A percentile compares a stretch with the other conserved stretches of the same genome.
These are phyloP conservation scores for Petrolisthes cinctipes DNA, from an alignment of 2,888 invertebrate species.

Conservation along the genomic window DNA sequence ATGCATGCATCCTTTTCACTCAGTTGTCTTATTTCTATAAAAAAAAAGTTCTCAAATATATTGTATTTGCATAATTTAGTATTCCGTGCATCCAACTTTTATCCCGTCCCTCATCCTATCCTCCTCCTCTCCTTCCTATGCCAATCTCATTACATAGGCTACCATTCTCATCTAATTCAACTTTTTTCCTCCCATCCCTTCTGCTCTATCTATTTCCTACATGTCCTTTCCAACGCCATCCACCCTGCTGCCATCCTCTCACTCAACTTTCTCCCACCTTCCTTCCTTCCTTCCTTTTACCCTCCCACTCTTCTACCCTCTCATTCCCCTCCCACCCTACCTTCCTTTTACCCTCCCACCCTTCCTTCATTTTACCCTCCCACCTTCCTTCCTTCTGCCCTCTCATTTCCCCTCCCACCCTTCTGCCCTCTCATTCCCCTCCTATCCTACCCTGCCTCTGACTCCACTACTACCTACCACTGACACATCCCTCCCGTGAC, in stretches of 20 bases:
- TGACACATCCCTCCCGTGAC: no score
- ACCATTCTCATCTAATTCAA: not conserved
- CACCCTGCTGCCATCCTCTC: not conserved
- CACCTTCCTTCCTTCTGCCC: constrained; percentile 9
- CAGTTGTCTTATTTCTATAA: no score
- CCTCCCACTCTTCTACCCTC: not conserved
- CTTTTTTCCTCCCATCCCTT: not conserved
- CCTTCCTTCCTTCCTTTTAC: not conserved
- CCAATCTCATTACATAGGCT: not conserved
- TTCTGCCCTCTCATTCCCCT: no score
- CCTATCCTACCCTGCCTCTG: no score
- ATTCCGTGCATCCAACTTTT: constrained; percentile 15
- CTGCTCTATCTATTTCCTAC: not conserved
- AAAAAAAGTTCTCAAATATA: no score
- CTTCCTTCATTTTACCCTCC: constrained; percentile 7
- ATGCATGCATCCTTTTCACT: no score
- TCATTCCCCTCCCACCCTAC: not conserved
- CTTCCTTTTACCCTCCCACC: not conserved
- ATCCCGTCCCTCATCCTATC: not conserved
- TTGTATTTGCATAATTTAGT: no score
- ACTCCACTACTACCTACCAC: no score
- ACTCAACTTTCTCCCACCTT: not conserved
- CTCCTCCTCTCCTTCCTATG: not conserved
- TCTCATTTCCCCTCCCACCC: no score
- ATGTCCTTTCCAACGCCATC: not conserved